phyloP scores from a whole-genome alignment of 2,113 vertebrate genomes.

The Sphaerodactylus townsendi region DNA sequence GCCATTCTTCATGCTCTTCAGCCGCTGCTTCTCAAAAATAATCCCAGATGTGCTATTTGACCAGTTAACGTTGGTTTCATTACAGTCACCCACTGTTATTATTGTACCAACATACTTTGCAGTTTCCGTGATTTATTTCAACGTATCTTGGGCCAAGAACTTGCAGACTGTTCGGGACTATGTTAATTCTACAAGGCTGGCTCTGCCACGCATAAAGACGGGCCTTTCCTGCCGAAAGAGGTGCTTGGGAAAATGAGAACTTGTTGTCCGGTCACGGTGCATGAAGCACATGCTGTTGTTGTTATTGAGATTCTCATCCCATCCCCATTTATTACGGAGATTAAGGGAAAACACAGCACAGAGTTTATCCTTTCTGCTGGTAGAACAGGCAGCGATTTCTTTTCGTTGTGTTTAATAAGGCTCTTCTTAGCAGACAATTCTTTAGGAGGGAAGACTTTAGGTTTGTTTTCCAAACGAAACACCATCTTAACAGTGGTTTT shows the following conservation, averaged over 20 bases:
- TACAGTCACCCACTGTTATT: slow-evolving; percentile 71
- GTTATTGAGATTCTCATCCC: slow-evolving; percentile 16
- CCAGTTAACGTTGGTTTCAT: slow-evolving; percentile 69
- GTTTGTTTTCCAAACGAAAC: too few relatives aligned
- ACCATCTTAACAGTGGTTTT: not conserved
- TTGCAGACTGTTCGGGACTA: slow-evolving; percentile 44
- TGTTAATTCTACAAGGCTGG: slow-evolving; percentile 57
- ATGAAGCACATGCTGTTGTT: not conserved
- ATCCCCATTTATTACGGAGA: slow-evolving; percentile 14
- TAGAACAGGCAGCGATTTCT: not conserved
- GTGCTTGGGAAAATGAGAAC: not conserved
- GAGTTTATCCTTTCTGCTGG: not conserved
- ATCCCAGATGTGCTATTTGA: slow-evolving; percentile 72
- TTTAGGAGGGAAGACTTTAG: not conserved
- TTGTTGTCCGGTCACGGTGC: not conserved
- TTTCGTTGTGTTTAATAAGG: not conserved
- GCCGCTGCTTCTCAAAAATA: slow-evolving; percentile 70
- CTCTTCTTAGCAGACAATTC: not conserved
- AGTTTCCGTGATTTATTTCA: slow-evolving; percentile 69
- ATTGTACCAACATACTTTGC: slow-evolving; percentile 70
- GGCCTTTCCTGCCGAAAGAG: slow-evolving; percentile 24
- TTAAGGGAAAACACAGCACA: not conserved
- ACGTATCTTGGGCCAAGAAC: slow-evolving; percentile 49
- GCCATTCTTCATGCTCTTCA: slow-evolving; percentile 67
- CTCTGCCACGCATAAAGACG: slow-evolving; percentile 25